A percentile compares a stretch with the other conserved stretches of the same genome.
phyloP scores from a whole-genome alignment of 2,888 invertebrate genomes.

The Rhagonycha lutea region DNA sequence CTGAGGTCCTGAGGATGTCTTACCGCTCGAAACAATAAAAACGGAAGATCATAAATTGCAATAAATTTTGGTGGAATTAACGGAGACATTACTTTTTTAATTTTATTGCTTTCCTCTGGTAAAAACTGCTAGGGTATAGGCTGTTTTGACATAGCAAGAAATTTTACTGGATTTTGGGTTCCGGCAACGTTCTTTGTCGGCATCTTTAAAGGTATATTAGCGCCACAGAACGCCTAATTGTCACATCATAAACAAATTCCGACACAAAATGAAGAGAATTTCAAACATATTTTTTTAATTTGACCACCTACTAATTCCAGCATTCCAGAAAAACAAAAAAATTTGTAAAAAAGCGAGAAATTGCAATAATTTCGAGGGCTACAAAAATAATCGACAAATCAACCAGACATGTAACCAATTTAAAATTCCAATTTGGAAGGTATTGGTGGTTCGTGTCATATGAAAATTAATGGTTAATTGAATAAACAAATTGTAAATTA shows the following conservation, averaged over 20 bases:
- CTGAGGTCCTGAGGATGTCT: background rate
- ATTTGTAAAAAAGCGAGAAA: background rate
- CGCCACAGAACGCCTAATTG: conserved; percentile 36
- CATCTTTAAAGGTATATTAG: conserved; percentile 31
- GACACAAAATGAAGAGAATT: conserved; percentile 34
- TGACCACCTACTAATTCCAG: conserved; percentile 11
- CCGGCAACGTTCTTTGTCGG: conserved; percentile 31
- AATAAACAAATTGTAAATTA: conserved; percentile 21
- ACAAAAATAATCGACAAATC: background rate
- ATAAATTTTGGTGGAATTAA: background rate
- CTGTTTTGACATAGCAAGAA: conserved; percentile 27
- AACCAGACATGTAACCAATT: background rate
- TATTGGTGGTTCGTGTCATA: background rate
- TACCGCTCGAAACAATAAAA: background rate
- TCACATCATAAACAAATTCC: conserved; percentile 39
- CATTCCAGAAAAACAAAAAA: background rate
- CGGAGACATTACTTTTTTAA: background rate
- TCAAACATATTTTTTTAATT: conserved; percentile 30
- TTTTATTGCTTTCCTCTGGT: background rate
- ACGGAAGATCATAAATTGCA: background rate
- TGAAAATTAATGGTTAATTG: conserved; percentile 23
- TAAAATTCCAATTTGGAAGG: background rate
- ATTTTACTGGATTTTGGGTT: conserved; percentile 28
- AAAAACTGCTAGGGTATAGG: conserved; percentile 16
- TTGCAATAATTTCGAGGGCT: background rate